Evolutionary conservation across 2,888 invertebrate genomes (phyloP).

Genomic region (Pediacus dermestoides): DNA sequence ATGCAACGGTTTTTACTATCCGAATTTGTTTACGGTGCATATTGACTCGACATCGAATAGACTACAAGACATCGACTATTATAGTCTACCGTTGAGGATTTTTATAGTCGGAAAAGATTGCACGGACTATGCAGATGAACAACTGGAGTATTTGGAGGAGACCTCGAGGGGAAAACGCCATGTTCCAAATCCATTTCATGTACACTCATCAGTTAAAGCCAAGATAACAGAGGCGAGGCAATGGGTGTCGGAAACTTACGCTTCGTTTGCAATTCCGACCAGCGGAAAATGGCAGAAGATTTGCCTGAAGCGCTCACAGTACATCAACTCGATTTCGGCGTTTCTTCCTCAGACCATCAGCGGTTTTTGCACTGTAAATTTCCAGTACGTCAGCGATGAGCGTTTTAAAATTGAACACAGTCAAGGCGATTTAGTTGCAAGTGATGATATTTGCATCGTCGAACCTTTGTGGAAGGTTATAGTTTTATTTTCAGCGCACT

Average conservation of each 20-base stretch:
- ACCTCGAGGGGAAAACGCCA: conserved; percentile 23
- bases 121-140: conserved; percentile 58
- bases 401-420: conserved; percentile 66
- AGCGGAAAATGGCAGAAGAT: conserved; percentile 77
- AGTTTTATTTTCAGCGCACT: conserved; percentile 66
- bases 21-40: conserved; percentile 80
- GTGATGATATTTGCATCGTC: conserved; percentile 71
- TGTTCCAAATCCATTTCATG: conserved; percentile 39
- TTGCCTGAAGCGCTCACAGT: conserved; percentile 75
- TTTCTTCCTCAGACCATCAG: conserved; percentile 73
- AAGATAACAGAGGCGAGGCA: conserved; percentile 74
- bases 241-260: conserved; percentile 83
- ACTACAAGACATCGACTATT: conserved; percentile 76
- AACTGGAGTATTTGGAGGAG: conserved; percentile 49
- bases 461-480: conserved; percentile 80
- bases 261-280: conserved; percentile 83
- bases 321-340: conserved; percentile 72
- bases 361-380: conserved; percentile 70
- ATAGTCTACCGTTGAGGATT: conserved; percentile 73
- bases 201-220: conserved; percentile 61
- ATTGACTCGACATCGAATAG: conserved; percentile 81
- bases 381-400: conserved; percentile 75
- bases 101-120: conserved; percentile 71
- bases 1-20: conserved; percentile 79
- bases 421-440: conserved; percentile 78